Evolutionary conservation across 2,113 vertebrate species (phyloP).

Genomic region (Macroglossus sobrinus): DNA sequence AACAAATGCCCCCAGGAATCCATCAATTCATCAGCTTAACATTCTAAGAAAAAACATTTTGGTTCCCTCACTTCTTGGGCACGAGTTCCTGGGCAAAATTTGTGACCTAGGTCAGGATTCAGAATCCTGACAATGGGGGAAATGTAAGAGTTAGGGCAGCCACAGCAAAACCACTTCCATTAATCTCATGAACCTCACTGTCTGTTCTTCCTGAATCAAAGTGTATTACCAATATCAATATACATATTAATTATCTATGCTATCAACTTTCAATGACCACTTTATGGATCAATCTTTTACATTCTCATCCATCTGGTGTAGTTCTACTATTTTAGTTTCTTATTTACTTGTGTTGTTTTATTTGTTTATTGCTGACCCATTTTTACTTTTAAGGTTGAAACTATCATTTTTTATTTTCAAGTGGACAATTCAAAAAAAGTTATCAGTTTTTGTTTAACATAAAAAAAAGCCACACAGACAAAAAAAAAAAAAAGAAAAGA

Average conservation of each 20-base stretch:
- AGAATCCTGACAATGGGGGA: background rate
- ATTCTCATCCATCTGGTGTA: background rate
- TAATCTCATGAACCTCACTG: background rate
- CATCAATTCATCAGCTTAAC: background rate
- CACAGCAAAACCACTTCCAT: background rate
- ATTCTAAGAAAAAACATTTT: background rate
- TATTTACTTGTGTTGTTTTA: background rate
- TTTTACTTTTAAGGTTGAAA: constrained; percentile 3
- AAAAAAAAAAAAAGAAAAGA: background rate
- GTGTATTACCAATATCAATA: too few relatives aligned
- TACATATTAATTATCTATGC: too few relatives aligned
- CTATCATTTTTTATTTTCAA: constrained; percentile 65
- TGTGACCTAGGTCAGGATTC: background rate
- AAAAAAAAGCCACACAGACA: background rate
- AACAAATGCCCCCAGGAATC: background rate
- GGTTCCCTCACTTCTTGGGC: background rate
- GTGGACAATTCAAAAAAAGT: background rate
- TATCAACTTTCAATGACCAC: too few relatives aligned
- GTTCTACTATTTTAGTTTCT: background rate
- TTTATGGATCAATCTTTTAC: too few relatives aligned
- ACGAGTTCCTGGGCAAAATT: background rate
- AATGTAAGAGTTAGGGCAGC: background rate
- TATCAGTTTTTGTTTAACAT: constrained; percentile 20
- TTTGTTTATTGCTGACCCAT: background rate
- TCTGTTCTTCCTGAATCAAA: too few relatives aligned